phyloP scores from a whole-genome alignment of 2,113 vertebrate genomes.

The Ptilorrhoa leucosticta region DNA sequence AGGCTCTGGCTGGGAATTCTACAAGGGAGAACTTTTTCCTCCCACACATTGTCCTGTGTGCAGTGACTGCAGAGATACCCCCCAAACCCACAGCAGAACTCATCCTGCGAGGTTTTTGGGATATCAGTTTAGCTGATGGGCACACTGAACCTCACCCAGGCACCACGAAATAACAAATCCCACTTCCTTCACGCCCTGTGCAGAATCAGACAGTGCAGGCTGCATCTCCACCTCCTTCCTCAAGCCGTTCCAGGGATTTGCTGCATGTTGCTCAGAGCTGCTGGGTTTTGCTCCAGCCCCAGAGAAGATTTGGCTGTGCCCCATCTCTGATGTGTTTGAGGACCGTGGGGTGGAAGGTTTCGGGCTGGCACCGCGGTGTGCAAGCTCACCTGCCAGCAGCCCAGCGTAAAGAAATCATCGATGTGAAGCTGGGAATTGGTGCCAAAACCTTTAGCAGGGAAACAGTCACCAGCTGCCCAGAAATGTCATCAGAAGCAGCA shows the following conservation, averaged over 20 bases:
- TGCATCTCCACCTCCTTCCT: not conserved
- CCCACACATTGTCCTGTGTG: not conserved
- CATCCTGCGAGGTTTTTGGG: not conserved
- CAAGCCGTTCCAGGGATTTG: not conserved
- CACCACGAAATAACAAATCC: not conserved
- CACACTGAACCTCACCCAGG: not conserved
- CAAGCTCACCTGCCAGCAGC: not conserved
- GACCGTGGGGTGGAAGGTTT: not conserved
- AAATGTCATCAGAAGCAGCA: not conserved
- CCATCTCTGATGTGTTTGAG: not conserved
- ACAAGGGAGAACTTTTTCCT: not conserved
- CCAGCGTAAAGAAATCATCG: not conserved
- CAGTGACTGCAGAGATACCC: not conserved
- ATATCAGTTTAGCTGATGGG: accelerated
- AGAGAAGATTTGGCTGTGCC: not conserved
- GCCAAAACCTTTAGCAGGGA: not conserved
- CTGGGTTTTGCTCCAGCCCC: not conserved
- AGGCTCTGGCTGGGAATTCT: not conserved
- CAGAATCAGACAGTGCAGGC: not conserved
- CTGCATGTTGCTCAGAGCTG: not conserved
- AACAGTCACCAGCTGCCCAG: not conserved
- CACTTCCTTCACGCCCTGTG: not conserved
- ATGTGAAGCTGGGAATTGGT: not conserved
- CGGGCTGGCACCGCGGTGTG: not conserved
- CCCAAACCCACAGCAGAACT: not conserved